Conservation (phyloP, 1,140 invertebrate genomes). For the Hesperophylax magnus region DNA sequence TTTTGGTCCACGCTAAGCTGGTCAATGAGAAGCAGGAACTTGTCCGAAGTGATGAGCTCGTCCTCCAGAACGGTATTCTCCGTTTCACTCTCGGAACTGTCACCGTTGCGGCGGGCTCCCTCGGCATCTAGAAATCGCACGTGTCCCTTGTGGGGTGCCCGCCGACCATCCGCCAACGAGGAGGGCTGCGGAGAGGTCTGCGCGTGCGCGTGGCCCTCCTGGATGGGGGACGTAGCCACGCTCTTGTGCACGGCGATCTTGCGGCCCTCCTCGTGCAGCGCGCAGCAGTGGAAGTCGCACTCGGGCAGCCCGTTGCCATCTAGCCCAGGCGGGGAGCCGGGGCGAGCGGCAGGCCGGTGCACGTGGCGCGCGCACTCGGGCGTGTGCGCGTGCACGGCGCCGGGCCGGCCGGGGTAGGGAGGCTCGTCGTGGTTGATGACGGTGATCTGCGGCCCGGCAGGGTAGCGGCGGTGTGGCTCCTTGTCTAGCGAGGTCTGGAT, state of each 20-base stretch:
- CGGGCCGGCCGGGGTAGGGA: slow-evolving; percentile 68
- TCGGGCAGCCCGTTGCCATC: slow-evolving; percentile 76
- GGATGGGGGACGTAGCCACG: slow-evolving; percentile 92
- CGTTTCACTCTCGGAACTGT: slow-evolving; percentile 92
- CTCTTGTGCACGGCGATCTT: slow-evolving; percentile 92
- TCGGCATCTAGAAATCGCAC: slow-evolving; percentile 84
- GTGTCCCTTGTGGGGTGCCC: slow-evolving; percentile 75
- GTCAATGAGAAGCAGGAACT: slow-evolving; percentile 93
- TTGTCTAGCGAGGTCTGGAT: slow-evolving; percentile 85
- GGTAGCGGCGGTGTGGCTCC: slow-evolving; percentile 72
- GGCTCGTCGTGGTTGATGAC: slow-evolving; percentile 90
- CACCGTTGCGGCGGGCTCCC: slow-evolving; percentile 76
- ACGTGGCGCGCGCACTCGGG: slow-evolving; percentile 85
- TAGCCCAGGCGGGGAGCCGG: slow-evolving; percentile 71
- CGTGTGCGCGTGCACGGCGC: slow-evolving; percentile 85
- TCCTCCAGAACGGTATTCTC: slow-evolving; percentile 94
- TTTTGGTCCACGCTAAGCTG: slow-evolving; percentile 93
- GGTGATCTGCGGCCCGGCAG: slow-evolving; percentile 85
- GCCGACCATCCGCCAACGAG: slow-evolving; percentile 68
- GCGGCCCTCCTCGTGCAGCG: slow-evolving; percentile 91
- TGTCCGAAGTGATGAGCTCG: slow-evolving; percentile 88
- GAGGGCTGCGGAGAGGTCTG: slow-evolving; percentile 73
- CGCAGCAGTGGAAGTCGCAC: slow-evolving; percentile 96
- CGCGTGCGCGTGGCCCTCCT: slow-evolving; percentile 80
- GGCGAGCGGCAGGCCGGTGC: slow-evolving; percentile 73